A percentile compares a stretch with the other conserved stretches of the same genome.
phyloP scores from a whole-genome alignment of 2,888 invertebrate species.

The Theretra japonica region DNA sequence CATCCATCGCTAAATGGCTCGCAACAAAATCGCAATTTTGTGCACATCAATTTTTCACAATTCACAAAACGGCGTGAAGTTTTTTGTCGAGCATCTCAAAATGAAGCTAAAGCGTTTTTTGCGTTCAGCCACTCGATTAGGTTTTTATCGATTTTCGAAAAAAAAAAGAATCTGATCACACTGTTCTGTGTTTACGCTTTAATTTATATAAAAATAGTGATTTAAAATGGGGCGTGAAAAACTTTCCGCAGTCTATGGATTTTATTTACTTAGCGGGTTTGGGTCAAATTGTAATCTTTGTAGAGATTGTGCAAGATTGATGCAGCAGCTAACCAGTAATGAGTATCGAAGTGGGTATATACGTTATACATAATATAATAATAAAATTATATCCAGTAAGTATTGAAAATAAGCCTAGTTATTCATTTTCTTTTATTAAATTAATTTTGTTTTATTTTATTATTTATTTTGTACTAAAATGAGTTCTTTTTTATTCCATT shows the following conservation, averaged over 20 bases:
- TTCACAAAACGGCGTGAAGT: conserved; percentile 18
- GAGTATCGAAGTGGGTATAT: too few relatives aligned
- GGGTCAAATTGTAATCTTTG: background rate
- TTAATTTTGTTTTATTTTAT: too few relatives aligned
- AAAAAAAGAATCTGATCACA: conserved; percentile 6
- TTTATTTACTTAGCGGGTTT: background rate
- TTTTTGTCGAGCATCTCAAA: conserved; percentile 19
- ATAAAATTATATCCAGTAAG: too few relatives aligned
- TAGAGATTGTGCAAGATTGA: background rate
- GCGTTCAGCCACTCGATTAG: conserved; percentile 11
- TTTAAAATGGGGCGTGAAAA: conserved; percentile 8
- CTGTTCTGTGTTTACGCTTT: conserved; percentile 21
- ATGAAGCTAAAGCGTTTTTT: conserved; percentile 19
- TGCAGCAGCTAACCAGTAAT: background rate
- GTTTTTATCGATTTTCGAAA: conserved; percentile 1
- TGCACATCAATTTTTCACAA: conserved; percentile 26
- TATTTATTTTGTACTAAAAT: too few relatives aligned
- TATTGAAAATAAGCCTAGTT: too few relatives aligned
- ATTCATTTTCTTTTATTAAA: too few relatives aligned
- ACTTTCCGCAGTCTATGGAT: background rate
- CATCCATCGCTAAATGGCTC: conserved; percentile 20
- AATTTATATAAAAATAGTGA: conserved; percentile 23
- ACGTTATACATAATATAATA: too few relatives aligned
- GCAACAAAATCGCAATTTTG: conserved; percentile 27
- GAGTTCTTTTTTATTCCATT: too few relatives aligned